Evolutionary conservation across 1,140 invertebrate species (phyloP).

Genomic region (Drosophila ambigua): DNA sequence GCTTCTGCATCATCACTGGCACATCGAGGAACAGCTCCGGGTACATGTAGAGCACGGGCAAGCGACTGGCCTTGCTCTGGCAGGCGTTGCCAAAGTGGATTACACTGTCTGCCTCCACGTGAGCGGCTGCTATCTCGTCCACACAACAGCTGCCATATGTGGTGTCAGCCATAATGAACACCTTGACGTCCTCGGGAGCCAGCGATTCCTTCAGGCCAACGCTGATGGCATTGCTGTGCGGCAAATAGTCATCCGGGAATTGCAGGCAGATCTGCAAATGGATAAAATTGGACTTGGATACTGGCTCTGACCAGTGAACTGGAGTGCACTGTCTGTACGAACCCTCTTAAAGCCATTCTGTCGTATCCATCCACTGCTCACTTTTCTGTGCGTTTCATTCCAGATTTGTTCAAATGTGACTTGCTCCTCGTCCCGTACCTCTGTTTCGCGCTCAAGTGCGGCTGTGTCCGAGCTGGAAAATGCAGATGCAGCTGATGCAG

Average conservation of each 20-base stretch:
- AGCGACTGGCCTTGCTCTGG: constrained; percentile 88
- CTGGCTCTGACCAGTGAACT: neutral
- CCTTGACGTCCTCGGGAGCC: constrained; percentile 78
- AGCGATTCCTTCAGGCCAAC: constrained; percentile 85
- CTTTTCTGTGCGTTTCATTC: constrained; percentile 85
- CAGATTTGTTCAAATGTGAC: constrained; percentile 71
- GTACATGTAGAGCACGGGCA: constrained; percentile 91
- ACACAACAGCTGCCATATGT: constrained; percentile 98
- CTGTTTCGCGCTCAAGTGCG: constrained; percentile 64
- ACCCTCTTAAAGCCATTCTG: constrained; percentile 88
- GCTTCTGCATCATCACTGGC: constrained; percentile 53
- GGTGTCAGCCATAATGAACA: constrained; percentile 96
- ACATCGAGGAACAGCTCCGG: constrained; percentile 86
- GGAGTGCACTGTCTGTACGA: constrained; percentile 50
- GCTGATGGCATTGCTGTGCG: constrained; percentile 88
- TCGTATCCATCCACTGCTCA: constrained; percentile 88
- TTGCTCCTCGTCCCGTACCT: constrained; percentile 27
- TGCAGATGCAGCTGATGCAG: constrained; percentile 54
- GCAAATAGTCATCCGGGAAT: constrained; percentile 93
- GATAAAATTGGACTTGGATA: constrained; percentile 29
- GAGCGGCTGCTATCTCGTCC: constrained; percentile 93
- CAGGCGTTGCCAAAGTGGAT: constrained; percentile 97
- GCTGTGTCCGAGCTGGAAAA: constrained; percentile 74
- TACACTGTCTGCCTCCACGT: constrained; percentile 92
- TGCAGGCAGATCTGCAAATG: constrained; percentile 92